Base-by-base conservation (phyloP, 2,113 vertebrate species). In the Dicaeum eximium region DNA sequence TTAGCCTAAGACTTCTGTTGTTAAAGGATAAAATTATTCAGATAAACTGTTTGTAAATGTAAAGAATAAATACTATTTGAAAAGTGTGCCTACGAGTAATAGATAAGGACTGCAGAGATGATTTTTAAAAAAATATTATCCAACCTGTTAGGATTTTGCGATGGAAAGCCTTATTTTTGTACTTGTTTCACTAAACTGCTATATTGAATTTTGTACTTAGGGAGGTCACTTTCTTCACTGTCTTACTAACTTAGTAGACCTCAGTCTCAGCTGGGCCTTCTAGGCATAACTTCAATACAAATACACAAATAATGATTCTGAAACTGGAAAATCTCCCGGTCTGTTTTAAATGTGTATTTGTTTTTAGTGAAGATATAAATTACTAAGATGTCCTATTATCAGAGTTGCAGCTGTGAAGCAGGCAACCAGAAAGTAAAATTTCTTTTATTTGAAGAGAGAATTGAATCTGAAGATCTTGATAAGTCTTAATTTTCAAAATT, bases 21-120 rank as follows among this genome's bases (percentile, higher is more conserved):
- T 86, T 86, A 66, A 79, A 82, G 81, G 84, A 79, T 95, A 72
- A 88, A 90, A 85, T 94, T 96, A 86, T 88, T 86, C 84, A 80
- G 66, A 94, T 73, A 82, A 83, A 79, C 64, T 91, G 81, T 92
- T 93, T 80, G 44, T 57, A 87, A 93, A 82, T 90, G 77, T 61
- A 79, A 90, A 93, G 88, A 79, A 85, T 86, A 90, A 77, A 62
- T 92, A 66, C 21, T 54, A 42, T 74, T 73, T 78, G 87, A 72
- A 70, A 75, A 86, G 30, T 33, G 25, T 61, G 56, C 60, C 56
- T 78, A 21, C 6, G 6, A 71, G 35, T 47, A 67, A 73, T 28
- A 80, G n/a, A 22, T 73, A 56, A 78, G 18, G 48, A 60, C 28
- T 62, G 35, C 35, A 60, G 30, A 33, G 15, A 18, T 61, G 60